A percentile compares a stretch with the other conserved stretches of the same genome.
phyloP scores from a whole-genome alignment of 2,888 invertebrate genomes.

The Crocallis elinguaria region DNA sequence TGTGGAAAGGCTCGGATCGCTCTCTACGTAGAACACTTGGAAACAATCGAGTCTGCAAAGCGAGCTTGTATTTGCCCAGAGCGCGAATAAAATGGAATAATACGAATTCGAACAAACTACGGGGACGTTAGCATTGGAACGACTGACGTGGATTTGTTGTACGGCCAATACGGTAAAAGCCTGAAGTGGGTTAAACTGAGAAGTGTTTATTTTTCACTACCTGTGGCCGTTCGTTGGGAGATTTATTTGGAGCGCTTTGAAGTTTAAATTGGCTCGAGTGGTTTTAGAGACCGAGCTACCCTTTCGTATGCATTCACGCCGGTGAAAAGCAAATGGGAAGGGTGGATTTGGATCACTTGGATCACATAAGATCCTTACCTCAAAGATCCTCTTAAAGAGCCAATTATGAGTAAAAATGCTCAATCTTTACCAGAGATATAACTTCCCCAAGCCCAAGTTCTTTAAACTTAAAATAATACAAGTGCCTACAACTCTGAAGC shows the following conservation, averaged over 20 bases:
- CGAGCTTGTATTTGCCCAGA: slow-evolving; percentile 48
- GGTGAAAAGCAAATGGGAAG: slow-evolving; percentile 4
- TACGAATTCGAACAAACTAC: slow-evolving; percentile 47
- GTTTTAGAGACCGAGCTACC: slow-evolving; percentile 11
- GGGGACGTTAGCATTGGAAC: slow-evolving; percentile 37
- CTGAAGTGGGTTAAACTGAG: slow-evolving; percentile 43
- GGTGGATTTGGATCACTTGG: neutral
- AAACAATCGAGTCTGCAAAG: slow-evolving; percentile 46
- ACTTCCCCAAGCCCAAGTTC: neutral
- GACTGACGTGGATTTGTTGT: slow-evolving; percentile 45
- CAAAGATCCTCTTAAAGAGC: slow-evolving; percentile 4
- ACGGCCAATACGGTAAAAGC: slow-evolving; percentile 41
- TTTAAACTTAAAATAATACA: neutral
- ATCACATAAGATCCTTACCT: slow-evolving; percentile 2
- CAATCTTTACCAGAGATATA: neutral
- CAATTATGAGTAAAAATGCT: slow-evolving; percentile 6
- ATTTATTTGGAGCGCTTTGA: slow-evolving; percentile 31
- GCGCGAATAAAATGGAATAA: slow-evolving; percentile 48
- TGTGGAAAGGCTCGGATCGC: slow-evolving; percentile 30
- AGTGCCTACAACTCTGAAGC: neutral
- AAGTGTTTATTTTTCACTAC: slow-evolving; percentile 35
- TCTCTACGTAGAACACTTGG: slow-evolving; percentile 45
- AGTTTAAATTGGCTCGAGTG: slow-evolving; percentile 27
- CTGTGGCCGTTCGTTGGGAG: slow-evolving; percentile 26
- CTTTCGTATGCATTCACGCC: slow-evolving; percentile 6